These are phyloP conservation scores for Eueides isabella DNA, from an alignment of 1,140 invertebrate species.

Conservation along the genomic window DNA sequence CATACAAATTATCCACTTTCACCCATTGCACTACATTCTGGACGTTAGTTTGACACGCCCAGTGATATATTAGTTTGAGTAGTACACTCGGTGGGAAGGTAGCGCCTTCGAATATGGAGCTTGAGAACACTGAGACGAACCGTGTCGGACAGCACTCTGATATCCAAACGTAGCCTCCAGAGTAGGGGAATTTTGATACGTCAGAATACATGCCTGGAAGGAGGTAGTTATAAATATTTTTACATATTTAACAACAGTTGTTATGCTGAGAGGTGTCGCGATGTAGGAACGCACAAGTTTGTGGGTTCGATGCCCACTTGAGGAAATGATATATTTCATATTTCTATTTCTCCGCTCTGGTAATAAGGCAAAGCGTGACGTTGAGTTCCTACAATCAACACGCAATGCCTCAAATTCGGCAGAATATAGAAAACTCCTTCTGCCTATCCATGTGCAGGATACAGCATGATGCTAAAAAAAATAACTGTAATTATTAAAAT, in stretches of 20 bases:
- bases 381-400: too few relatives aligned
- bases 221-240: constrained; percentile 12
- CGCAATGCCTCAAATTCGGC: too few relatives aligned
- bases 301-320: too few relatives aligned
- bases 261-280: too few relatives aligned
- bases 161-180: constrained; percentile 95
- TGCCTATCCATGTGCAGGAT: too few relatives aligned
- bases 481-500: too few relatives aligned
- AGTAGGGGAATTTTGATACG: constrained; percentile 91
- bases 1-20: constrained; percentile 84
- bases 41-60: constrained; percentile 94
- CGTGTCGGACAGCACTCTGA: constrained; percentile 91
- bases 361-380: too few relatives aligned
- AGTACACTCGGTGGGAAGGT: constrained; percentile 90
- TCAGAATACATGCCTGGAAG: constrained; percentile 90
- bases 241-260: not conserved
- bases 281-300: too few relatives aligned
- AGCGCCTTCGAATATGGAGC: constrained; percentile 93
- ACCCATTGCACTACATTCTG: constrained; percentile 94
- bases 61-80: constrained; percentile 93
- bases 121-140: constrained; percentile 92
- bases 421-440: too few relatives aligned
- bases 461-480: too few relatives aligned
- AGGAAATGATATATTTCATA: too few relatives aligned
- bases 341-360: too few relatives aligned